phyloP scores from a whole-genome alignment of 2,113 vertebrate genomes.

The Eurypyga helias region DNA sequence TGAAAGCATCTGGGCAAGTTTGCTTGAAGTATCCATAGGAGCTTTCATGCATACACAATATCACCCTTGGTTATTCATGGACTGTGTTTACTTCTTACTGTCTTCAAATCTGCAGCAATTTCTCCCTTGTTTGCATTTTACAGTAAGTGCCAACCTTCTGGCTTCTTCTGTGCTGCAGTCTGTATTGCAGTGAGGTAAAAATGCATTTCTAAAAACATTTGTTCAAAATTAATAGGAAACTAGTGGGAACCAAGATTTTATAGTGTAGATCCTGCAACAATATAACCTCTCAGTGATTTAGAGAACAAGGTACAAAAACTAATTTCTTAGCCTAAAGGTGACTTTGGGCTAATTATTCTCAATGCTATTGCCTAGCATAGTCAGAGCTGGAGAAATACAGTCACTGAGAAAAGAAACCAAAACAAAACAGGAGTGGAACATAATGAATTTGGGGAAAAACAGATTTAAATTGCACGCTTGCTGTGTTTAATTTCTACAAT shows the following conservation, averaged over 20 bases:
- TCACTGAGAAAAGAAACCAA: not conserved
- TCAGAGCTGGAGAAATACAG: not conserved
- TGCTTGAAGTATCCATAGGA: not conserved
- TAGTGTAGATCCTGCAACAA: not conserved
- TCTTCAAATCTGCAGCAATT: not conserved
- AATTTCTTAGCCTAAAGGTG: not conserved
- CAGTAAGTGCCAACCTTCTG: not conserved
- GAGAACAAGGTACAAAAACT: not conserved
- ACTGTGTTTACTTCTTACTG: not conserved
- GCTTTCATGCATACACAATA: not conserved
- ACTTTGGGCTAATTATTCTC: not conserved
- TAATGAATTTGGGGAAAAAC: not conserved
- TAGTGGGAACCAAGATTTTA: not conserved
- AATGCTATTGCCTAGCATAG: not conserved
- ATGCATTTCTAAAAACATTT: not conserved
- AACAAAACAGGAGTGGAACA: not conserved
- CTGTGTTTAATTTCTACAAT: constrained; percentile 33
- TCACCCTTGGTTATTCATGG: not conserved
- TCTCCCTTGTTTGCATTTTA: not conserved
- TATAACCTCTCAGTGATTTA: not conserved
- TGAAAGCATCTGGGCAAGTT: not conserved
- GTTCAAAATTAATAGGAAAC: not conserved
- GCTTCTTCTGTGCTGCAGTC: not conserved
- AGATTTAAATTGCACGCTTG: not conserved
- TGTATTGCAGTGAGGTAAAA: not conserved